Evolutionary conservation across 2,797 vertebrate species (phyloP).

Genomic region (Pseudocheirus occidentalis): DNA sequence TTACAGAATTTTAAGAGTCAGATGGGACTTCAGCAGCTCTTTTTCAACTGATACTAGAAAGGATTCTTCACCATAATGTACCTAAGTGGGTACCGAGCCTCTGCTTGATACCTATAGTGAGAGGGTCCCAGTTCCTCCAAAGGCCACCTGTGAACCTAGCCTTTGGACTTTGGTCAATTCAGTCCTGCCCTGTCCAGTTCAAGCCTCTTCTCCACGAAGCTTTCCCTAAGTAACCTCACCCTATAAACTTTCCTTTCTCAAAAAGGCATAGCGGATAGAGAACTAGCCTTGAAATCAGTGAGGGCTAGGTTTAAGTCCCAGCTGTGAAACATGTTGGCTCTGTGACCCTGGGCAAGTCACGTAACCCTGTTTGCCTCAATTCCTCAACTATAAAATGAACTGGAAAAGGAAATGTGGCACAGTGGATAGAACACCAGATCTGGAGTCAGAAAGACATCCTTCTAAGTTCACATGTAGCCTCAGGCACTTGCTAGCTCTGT

Average conservation of each 20-base stretch:
- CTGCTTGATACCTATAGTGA: background rate
- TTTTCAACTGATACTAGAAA: background rate
- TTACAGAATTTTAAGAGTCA: background rate
- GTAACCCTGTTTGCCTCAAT: too few species aligned
- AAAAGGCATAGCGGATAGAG: background rate
- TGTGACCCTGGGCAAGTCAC: background rate
- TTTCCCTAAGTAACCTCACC: background rate
- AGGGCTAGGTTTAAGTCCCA: background rate
- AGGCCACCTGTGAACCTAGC: background rate
- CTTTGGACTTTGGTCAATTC: background rate
- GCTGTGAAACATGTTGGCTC: background rate
- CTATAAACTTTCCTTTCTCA: background rate
- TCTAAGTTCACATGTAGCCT: background rate
- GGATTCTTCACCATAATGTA: background rate
- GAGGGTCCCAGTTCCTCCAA: background rate
- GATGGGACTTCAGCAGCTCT: background rate
- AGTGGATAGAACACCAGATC: too few species aligned
- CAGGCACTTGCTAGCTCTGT: background rate
- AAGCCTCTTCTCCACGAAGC: background rate
- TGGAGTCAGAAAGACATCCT: too few species aligned
- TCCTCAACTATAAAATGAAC: too few species aligned
- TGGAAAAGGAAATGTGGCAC: too few species aligned
- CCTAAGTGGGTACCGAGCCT: background rate
- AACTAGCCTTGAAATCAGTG: background rate
- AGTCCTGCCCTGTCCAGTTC: background rate